Evolutionary conservation across 2,113 vertebrate genomes (phyloP).

Genomic region (Orthonyx spaldingii): DNA sequence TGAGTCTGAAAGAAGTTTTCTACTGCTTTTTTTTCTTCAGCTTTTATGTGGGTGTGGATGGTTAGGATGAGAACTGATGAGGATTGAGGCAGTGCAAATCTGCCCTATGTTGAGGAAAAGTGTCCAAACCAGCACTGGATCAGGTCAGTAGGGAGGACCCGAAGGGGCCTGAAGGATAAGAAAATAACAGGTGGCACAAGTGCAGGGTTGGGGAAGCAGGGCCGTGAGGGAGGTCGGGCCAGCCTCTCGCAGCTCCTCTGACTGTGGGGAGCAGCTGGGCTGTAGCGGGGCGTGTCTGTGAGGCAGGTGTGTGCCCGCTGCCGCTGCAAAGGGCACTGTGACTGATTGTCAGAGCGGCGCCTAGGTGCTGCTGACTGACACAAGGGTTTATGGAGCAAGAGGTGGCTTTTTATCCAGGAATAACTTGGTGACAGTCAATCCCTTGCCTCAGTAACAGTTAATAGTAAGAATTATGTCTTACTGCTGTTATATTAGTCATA

Average conservation of each 20-base stretch:
- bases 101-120: neutral
- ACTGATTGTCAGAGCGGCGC: accelerated
- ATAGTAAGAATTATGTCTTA: neutral
- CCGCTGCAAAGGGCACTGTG: accelerated
- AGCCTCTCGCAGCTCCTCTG: accelerated
- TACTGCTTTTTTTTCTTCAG: neutral
- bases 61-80: accelerated
- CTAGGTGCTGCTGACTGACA: accelerated
- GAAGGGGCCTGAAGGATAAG: neutral
- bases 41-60: neutral
- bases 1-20: neutral
- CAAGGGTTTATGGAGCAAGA: accelerated
- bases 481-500: neutral
- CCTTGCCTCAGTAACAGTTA: neutral
- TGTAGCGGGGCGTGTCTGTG: accelerated
- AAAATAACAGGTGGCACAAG: neutral
- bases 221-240: accelerated
- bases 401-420: neutral
- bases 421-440: neutral
- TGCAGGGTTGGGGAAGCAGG: accelerated
- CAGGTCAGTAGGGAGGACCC: accelerated
- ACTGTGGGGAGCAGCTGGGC: neutral
- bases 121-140: neutral
- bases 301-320: accelerated
- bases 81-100: neutral